These are phyloP conservation scores for Phalanger gymnotis DNA, from an alignment of 2,797 vertebrate genomes.

Conservation along the genomic window DNA sequence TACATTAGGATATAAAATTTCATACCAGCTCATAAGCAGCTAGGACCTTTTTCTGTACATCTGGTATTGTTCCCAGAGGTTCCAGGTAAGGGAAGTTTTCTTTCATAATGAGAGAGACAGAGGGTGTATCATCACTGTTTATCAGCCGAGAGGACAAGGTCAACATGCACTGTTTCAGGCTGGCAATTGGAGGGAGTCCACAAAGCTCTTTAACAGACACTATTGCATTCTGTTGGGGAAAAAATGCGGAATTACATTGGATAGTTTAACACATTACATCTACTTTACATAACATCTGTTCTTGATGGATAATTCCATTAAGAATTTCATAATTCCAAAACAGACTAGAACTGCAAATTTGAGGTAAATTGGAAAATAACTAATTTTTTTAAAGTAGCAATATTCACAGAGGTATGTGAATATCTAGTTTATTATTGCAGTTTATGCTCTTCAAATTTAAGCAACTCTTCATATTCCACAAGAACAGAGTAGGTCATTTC, in stretches of 20 bases:
- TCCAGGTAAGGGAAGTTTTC: conserved; percentile 94
- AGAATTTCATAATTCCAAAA: background rate
- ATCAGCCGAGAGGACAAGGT: conserved; percentile 93
- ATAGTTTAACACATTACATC: background rate
- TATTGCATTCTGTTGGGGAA: conserved; percentile 88
- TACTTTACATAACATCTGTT: background rate
- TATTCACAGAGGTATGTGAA: background rate
- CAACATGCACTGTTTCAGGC: conserved; percentile 97
- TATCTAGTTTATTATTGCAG: background rate
- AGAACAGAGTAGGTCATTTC: conserved; percentile 16
- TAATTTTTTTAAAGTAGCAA: background rate
- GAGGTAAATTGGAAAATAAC: background rate
- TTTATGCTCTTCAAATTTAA: conserved; percentile 2
- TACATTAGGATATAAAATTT: background rate
- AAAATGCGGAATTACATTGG: conserved; percentile 47
- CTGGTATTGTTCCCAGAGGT: conserved; percentile 87
- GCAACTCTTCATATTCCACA: background rate
- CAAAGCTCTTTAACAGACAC: conserved; percentile 96
- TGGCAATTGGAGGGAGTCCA: conserved; percentile 95
- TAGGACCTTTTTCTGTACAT: conserved; percentile 93
- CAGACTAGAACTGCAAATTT: background rate
- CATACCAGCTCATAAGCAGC: conserved; percentile 93
- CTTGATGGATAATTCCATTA: background rate
- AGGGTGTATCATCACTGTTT: conserved; percentile 88
- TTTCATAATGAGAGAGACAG: conserved; percentile 91